Percentiles rank a stretch among this genome's conserved stretches.
phyloP scores from a whole-genome alignment of 2,113 vertebrate genomes.

The Conger conger region DNA sequence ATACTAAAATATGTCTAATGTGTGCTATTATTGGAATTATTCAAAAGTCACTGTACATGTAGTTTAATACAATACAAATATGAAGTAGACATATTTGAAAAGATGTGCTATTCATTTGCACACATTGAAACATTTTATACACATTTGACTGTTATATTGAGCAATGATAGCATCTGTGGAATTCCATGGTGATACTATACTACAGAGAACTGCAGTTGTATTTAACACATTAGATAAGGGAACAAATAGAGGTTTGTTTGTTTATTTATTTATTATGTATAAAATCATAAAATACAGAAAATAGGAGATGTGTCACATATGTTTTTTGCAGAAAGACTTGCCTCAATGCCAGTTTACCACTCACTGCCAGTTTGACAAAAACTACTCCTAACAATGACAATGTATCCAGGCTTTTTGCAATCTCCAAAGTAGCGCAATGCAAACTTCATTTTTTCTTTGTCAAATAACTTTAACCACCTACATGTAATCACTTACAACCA shows the following conservation, averaged over 20 bases:
- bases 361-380: neutral
- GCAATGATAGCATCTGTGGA: neutral
- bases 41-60: neutral
- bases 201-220: neutral
- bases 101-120: neutral
- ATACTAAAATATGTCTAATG: too few species aligned
- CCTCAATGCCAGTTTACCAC: neutral
- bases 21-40: neutral
- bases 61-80: neutral
- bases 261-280: neutral
- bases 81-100: neutral
- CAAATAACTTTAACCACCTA: neutral
- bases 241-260: neutral
- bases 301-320: neutral
- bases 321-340: neutral
- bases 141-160: neutral
- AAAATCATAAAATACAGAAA: too few species aligned
- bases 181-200: neutral
- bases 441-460: neutral
- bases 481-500: neutral
- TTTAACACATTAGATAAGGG: neutral
- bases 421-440: neutral
- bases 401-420: neutral
- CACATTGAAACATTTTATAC: neutral
- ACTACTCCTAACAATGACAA: neutral